Percentiles rank a stretch among this genome's conserved stretches.
Conservation (phyloP, 2,113 vertebrate genomes). For the Pao palembangensis region DNA sequence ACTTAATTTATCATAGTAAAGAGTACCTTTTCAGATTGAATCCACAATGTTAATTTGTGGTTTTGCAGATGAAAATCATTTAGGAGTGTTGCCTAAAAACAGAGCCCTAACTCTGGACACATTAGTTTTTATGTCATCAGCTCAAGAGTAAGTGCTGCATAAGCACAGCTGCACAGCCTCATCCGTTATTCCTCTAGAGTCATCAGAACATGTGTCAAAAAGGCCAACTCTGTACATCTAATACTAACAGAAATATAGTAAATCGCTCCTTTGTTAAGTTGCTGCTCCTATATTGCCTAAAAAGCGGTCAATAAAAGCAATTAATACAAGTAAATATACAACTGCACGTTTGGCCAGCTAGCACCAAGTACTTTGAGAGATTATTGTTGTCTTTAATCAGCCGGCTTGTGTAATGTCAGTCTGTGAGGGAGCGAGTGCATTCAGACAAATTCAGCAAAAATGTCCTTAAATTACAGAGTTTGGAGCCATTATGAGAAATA, state of each 20-base stretch:
- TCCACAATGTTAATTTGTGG: not conserved
- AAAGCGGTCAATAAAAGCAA: constrained; percentile 54
- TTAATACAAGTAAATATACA: constrained; percentile 35
- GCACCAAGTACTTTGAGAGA: constrained; percentile 22
- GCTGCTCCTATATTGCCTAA: constrained; percentile 33
- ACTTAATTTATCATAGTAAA: not conserved
- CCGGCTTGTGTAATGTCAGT: constrained; percentile 23
- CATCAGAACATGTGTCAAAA: constrained; percentile 10
- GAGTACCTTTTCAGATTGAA: too few relatives aligned
- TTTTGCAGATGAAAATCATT: not conserved
- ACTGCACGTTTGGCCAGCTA: constrained; percentile 17
- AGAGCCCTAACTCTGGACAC: constrained; percentile 44
- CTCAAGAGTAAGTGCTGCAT: constrained; percentile 25
- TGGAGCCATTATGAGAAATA: not conserved
- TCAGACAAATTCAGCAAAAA: too few relatives aligned
- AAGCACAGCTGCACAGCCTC: constrained; percentile 31
- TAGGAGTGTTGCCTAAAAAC: constrained; percentile 18
- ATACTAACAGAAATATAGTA: constrained; percentile 9
- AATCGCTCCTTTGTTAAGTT: constrained; percentile 38
- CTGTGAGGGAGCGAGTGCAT: constrained; percentile 56
- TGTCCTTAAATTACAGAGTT: not conserved
- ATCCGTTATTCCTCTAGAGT: constrained; percentile 29
- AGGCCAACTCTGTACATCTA: constrained; percentile 15
- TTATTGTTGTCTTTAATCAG: constrained; percentile 43
- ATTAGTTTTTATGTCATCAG: constrained; percentile 1